Evolutionary conservation across 2,113 vertebrate genomes (phyloP), one percentile per base, ranked within the genome.

Genomic region (Catharus fuscescens): DNA sequence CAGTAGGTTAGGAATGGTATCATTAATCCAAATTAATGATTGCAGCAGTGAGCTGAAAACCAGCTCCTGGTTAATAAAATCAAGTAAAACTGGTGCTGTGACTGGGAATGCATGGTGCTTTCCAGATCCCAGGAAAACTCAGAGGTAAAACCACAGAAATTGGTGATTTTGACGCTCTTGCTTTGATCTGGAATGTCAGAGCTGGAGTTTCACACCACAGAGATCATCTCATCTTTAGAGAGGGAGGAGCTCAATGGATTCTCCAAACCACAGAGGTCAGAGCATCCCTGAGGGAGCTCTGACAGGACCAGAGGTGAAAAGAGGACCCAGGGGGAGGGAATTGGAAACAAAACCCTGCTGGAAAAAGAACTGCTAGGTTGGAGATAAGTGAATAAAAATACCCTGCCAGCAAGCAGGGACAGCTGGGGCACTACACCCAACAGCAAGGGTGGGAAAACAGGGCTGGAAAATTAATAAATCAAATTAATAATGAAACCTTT

Each of bases 301-400:
- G 18, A 62, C 40, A 84, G 64, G 70, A 80, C 9, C 60, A 90
- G 77, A 61, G 94, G 89, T 72, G 86, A 90, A 54, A 56, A 70
- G 78, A 89, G 92, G 77, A 93, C 62, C 47, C 54, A 47, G 73
- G n/a, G 79, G 56, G 19, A 84, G 90, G 85, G 88, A 90, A 47
- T 3, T 88, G 94, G 93, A 96, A 96, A 96, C 86, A 60, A 18
- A 83, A 60, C 45, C 50, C 88, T 54, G 72, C 54, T 54, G 93
- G 93, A 59, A 90, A 95, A 97, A 95, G 57, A 95, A 53, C 91
- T 96, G 96, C 62, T 61, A 53, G 76, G 91, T 45, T 95, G 94
- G 87, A 97, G 94, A 96, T 97, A 96, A 96, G 65, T 92, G 96
- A 97, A 87, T 81, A 95, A 95, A 97, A 97, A 93, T 90, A 95